Percentiles rank a stretch among this genome's conserved stretches.
Evolutionary conservation across 2,888 invertebrate species (phyloP).

Genomic region (Hecatera dysodea): DNA sequence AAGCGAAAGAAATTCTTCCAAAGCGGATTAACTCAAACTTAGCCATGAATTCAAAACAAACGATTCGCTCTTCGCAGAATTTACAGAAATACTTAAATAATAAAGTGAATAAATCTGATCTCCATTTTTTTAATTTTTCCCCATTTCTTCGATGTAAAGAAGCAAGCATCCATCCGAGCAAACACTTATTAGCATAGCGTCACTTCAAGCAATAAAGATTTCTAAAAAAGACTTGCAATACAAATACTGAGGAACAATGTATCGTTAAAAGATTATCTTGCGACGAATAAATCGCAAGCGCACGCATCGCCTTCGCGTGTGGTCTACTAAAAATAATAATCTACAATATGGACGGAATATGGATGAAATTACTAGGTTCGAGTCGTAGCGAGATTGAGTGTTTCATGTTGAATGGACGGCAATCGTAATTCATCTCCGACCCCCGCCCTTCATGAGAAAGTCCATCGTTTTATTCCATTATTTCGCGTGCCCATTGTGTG

Average conservation of each 20-base stretch:
- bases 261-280: constrained; percentile 55
- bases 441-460: constrained; percentile 42
- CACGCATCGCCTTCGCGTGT: constrained; percentile 48
- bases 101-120: background rate
- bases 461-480: no score
- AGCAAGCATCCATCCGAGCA: constrained; percentile 7
- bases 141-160: background rate
- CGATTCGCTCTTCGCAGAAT: background rate
- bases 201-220: constrained; percentile 31
- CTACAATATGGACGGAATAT: constrained; percentile 32
- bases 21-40: background rate
- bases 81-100: background rate
- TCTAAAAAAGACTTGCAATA: constrained; percentile 34
- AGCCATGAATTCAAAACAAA: background rate
- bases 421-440: constrained; percentile 49
- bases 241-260: constrained; percentile 43
- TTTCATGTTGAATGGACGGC: constrained; percentile 38
- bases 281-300: constrained; percentile 51
- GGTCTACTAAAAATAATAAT: constrained; percentile 61
- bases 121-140: background rate
- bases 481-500: constrained; percentile 41
- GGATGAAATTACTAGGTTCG: constrained; percentile 45
- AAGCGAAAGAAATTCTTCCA: background rate
- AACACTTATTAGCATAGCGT: constrained; percentile 16
- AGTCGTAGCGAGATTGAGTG: constrained; percentile 33